A percentile compares a stretch with the other conserved stretches of the same genome.
These are phyloP conservation scores for Ophiodon elongatus DNA, from an alignment of 2,113 vertebrate genomes.

Conservation along the genomic window DNA sequence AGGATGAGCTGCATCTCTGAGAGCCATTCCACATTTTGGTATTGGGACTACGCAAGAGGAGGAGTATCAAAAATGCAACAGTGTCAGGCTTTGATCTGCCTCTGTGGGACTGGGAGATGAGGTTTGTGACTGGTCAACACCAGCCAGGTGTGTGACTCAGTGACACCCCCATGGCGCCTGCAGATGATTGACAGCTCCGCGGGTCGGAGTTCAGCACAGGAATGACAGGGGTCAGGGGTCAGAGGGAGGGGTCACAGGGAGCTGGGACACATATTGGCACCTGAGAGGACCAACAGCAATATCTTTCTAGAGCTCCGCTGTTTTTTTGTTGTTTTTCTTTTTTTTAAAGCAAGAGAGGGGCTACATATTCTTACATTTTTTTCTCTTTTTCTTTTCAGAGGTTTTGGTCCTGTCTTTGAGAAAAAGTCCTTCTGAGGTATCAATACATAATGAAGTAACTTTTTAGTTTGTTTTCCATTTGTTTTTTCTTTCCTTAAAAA, in stretches of 20 bases:
- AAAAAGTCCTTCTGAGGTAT: conserved; percentile 90
- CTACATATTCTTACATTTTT: conserved; percentile 83
- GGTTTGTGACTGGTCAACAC: conserved; percentile 60
- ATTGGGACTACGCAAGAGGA: conserved; percentile 65
- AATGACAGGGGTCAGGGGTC: conserved; percentile 76
- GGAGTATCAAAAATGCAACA: conserved; percentile 73
- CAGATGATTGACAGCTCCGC: conserved; percentile 80
- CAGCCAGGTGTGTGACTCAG: conserved; percentile 60
- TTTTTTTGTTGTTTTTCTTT: conserved; percentile 62
- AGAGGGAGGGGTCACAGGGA: conserved; percentile 78
- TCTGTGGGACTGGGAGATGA: conserved; percentile 55
- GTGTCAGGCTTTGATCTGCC: conserved; percentile 63
- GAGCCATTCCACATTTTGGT: conserved; percentile 76
- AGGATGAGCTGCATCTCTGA: conserved; percentile 79
- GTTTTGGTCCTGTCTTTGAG: conserved; percentile 89
- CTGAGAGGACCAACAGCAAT: conserved; percentile 81
- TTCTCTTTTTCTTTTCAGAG: conserved; percentile 79
- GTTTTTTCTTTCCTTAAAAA: conserved; percentile 88
- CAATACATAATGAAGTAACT: conserved; percentile 85
- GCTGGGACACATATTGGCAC: conserved; percentile 84
- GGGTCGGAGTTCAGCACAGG: conserved; percentile 80
- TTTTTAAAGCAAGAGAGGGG: conserved; percentile 85
- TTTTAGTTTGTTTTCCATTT: conserved; percentile 84
- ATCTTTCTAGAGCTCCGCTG: conserved; percentile 79
- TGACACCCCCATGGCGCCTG: conserved; percentile 59